Evolutionary conservation across 1,140 invertebrate genomes (phyloP).

Genomic region (Philotrypesis tridentata): DNA sequence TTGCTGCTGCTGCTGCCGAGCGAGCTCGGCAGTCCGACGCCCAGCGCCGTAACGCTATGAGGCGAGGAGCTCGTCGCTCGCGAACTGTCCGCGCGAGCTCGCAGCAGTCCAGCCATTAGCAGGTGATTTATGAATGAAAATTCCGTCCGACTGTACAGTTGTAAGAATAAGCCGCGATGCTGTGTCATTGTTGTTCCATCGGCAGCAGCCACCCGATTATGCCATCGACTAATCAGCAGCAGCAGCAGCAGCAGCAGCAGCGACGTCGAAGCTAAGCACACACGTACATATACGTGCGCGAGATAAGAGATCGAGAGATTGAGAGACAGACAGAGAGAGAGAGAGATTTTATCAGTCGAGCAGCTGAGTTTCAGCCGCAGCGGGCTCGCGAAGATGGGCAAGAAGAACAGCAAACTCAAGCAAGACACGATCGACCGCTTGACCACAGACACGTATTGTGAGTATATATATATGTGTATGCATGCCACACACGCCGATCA

Average conservation of each 20-base stretch:
- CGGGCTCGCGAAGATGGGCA: constrained; percentile 69
- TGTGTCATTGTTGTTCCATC: background rate
- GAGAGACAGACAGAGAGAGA: too few species aligned
- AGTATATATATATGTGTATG: too few species aligned
- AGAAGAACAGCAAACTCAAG: constrained; percentile 95
- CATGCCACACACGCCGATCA: too few species aligned
- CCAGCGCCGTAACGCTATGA: constrained; percentile 70
- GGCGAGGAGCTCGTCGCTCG: constrained; percentile 65
- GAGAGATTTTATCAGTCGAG: background rate
- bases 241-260: too few species aligned
- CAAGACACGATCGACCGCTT: constrained; percentile 92
- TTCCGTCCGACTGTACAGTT: constrained; percentile 5
- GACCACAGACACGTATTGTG: constrained; percentile 92
- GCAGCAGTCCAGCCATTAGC: constrained; percentile 44
- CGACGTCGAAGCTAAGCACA: too few species aligned
- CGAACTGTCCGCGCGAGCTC: constrained; percentile 4
- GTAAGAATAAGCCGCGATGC: background rate
- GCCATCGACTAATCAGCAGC: too few species aligned
- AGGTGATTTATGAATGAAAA: constrained; percentile 66
- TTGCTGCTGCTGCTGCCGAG: background rate
- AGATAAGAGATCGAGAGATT: too few species aligned
- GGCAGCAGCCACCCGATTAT: background rate
- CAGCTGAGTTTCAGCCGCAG: background rate
- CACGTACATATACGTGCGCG: too few species aligned
- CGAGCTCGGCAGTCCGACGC: constrained; percentile 67